Evolutionary conservation across 2,888 invertebrate species (phyloP).

Genomic region (Drosophila mimica): DNA sequence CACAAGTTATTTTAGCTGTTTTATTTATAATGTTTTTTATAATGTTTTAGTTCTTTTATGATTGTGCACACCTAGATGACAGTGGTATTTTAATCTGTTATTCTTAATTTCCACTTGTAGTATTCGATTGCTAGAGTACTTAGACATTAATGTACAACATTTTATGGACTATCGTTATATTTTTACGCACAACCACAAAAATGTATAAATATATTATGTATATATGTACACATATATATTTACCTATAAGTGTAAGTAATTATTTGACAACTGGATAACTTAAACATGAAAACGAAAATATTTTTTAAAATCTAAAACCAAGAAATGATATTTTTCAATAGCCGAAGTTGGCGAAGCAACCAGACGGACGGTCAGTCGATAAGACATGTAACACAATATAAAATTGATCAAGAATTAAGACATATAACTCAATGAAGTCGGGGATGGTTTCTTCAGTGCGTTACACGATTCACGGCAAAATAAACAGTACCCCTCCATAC

Average conservation of each 20-base stretch:
- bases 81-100: conserved; percentile 4
- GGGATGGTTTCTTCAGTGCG: background rate
- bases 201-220: conserved; percentile 20
- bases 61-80: conserved; percentile 15
- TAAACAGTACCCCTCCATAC: background rate
- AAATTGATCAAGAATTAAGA: background rate
- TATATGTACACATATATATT: conserved; percentile 8
- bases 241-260: conserved; percentile 4
- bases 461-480: background rate
- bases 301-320: too few relatives aligned
- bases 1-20: conserved; percentile 11
- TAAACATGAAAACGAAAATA: conserved; percentile 3
- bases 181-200: conserved; percentile 65
- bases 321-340: background rate
- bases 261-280: conserved; percentile 22
- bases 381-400: background rate
- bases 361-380: background rate
- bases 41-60: background rate
- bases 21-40: conserved; percentile 4
- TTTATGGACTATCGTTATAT: conserved; percentile 39
- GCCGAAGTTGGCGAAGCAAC: background rate
- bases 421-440: background rate
- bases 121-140: conserved; percentile 28
- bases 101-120: conserved; percentile 9
- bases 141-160: conserved; percentile 45